These are phyloP conservation scores for Seriola aureovittata DNA, from an alignment of 2,113 vertebrate species.

Conservation along the genomic window DNA sequence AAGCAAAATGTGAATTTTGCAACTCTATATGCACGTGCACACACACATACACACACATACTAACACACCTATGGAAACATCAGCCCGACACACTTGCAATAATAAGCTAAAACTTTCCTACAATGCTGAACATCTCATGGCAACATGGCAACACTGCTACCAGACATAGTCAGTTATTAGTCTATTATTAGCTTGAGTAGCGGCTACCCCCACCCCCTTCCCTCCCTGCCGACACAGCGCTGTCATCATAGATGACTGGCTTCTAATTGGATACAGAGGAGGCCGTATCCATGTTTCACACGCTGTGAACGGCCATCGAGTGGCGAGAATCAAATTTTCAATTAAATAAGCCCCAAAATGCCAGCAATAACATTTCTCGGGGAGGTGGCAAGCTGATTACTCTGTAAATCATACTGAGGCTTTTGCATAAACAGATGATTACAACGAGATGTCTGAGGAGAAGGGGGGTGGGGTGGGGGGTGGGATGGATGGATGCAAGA, in stretches of 20 bases:
- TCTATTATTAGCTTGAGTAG: slow-evolving; percentile 86
- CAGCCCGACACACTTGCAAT: background rate
- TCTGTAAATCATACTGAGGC: slow-evolving; percentile 70
- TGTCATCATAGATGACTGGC: slow-evolving; percentile 88
- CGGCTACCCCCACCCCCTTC: slow-evolving; percentile 44
- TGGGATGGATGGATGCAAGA: slow-evolving; percentile 27
- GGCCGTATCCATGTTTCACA: slow-evolving; percentile 81
- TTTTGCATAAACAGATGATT: slow-evolving; percentile 80
- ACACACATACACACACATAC: too few relatives aligned
- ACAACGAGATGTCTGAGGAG: slow-evolving; percentile 59
- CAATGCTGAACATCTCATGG: slow-evolving; percentile 31
- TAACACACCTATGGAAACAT: slow-evolving; percentile 20
- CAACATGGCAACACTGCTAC: slow-evolving; percentile 51
- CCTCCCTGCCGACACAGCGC: slow-evolving; percentile 26
- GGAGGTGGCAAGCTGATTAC: slow-evolving; percentile 84
- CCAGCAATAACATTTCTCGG: slow-evolving; percentile 78
- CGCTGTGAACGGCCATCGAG: slow-evolving; percentile 28
- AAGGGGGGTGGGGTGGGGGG: background rate
- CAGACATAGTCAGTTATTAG: slow-evolving; percentile 74
- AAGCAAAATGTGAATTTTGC: background rate
- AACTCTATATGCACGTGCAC: background rate
- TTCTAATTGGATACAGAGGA: slow-evolving; percentile 88
- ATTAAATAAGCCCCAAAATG: slow-evolving; percentile 82
- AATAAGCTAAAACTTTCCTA: slow-evolving; percentile 45
- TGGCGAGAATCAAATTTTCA: slow-evolving; percentile 74